Evolutionary conservation across 2,113 vertebrate genomes (phyloP).

Genomic region (Xenus cinereus): DNA sequence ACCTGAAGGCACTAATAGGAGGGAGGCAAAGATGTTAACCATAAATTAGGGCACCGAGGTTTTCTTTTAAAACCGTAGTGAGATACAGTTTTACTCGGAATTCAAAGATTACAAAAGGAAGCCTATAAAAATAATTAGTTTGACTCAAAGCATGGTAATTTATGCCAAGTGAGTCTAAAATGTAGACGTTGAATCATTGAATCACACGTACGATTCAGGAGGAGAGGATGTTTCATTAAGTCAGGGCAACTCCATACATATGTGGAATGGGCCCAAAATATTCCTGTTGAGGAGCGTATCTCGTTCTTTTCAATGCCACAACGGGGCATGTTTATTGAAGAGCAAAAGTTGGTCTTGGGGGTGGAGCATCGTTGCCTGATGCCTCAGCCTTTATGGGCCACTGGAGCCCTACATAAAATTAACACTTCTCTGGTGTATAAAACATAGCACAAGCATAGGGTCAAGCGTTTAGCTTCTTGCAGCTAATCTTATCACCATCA

Average conservation of each 20-base stretch:
- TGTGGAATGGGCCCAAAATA: not conserved
- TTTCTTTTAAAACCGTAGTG: not conserved
- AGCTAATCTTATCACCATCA: constrained; percentile 54
- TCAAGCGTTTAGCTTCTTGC: constrained; percentile 18
- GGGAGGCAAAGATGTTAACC: not conserved
- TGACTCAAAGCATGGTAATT: not conserved
- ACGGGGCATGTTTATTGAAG: accelerated
- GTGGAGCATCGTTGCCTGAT: not conserved
- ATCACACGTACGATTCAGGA: constrained; percentile 1
- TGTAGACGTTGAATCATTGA: not conserved
- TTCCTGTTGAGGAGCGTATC: not conserved
- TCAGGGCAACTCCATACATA: not conserved
- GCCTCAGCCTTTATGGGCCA: not conserved
- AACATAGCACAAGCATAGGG: constrained; percentile 2
- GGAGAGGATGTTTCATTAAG: constrained; percentile 16
- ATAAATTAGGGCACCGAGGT: not conserved
- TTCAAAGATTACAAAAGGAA: constrained; percentile 8
- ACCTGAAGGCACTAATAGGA: not conserved
- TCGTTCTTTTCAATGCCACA: not conserved
- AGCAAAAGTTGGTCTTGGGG: not conserved
- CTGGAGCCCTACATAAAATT: constrained; percentile 26
- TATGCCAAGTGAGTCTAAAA: not conserved
- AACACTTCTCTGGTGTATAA: constrained; percentile 34
- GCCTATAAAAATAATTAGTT: constrained; percentile 1
- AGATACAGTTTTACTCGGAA: not conserved